These are phyloP conservation scores for Solenodon paradoxus DNA, from an alignment of 2,113 vertebrate genomes.

Conservation along the genomic window DNA sequence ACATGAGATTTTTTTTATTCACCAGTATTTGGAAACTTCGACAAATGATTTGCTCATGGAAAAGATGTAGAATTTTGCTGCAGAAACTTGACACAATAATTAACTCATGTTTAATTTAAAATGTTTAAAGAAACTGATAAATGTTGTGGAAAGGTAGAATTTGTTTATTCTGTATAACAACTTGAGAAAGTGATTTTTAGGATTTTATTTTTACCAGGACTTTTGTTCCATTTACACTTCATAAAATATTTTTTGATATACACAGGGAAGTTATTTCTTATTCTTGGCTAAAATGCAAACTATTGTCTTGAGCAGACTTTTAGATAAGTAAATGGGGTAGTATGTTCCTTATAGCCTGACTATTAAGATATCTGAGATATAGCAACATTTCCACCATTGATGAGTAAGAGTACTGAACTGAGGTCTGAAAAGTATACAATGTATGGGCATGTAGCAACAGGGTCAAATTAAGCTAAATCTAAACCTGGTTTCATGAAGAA, in stretches of 20 bases:
- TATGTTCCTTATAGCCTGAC: background rate
- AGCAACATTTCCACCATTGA: background rate
- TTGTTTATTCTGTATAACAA: constrained; percentile 35
- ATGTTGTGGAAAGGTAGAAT: constrained; percentile 17
- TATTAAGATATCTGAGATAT: background rate
- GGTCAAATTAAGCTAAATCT: background rate
- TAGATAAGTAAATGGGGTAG: background rate
- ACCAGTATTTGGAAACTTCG: background rate
- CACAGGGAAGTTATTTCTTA: background rate
- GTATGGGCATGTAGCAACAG: background rate
- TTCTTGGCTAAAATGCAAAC: constrained; percentile 31
- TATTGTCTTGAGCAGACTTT: background rate
- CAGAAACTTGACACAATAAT: constrained; percentile 23
- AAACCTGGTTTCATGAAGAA: constrained; percentile 33
- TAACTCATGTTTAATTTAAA: constrained; percentile 69
- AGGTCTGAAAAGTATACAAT: constrained; percentile 13
- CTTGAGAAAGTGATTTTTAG: background rate
- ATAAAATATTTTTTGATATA: constrained; percentile 12
- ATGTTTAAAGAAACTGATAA: constrained; percentile 53
- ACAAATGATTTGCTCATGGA: constrained; percentile 29
- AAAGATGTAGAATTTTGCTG: constrained; percentile 45
- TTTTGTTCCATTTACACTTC: constrained; percentile 32
- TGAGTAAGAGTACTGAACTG: constrained; percentile 10
- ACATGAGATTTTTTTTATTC: constrained; percentile 24
- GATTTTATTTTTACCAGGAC: constrained; percentile 14